These are phyloP conservation scores for Platysternon megacephalum DNA, from an alignment of 2,113 vertebrate species.

Conservation along the genomic window DNA sequence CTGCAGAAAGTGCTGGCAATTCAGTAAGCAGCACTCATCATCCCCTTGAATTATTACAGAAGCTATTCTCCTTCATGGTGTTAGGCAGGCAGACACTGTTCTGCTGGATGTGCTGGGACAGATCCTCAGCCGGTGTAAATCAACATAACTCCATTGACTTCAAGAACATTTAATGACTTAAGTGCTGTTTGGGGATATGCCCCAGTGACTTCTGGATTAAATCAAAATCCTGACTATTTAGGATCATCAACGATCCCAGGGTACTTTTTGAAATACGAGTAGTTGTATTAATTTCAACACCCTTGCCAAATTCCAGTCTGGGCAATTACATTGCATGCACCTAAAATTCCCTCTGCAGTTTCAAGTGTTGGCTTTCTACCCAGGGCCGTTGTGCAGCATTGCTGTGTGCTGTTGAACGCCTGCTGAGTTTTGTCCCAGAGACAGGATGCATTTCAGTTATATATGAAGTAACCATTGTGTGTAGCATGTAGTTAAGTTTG, in stretches of 20 bases:
- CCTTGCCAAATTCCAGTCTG: not conserved
- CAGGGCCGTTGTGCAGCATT: conserved; percentile 1
- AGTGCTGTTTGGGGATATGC: not conserved
- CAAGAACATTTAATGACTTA: not conserved
- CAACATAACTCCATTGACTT: not conserved
- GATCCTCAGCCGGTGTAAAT: not conserved
- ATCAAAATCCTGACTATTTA: conserved; percentile 44
- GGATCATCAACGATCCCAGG: conserved; percentile 34
- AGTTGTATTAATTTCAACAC: not conserved
- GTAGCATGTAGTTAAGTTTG: conserved; percentile 15
- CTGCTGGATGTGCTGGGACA: not conserved
- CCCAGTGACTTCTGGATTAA: not conserved
- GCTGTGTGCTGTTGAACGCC: not conserved
- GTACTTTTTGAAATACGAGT: conserved; percentile 31
- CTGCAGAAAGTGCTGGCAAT: not conserved
- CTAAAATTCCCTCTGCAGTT: not conserved
- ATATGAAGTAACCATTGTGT: conserved; percentile 36
- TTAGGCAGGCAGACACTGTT: not conserved
- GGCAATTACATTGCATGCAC: conserved; percentile 37
- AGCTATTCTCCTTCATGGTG: not conserved
- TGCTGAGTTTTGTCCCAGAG: conserved; percentile 47
- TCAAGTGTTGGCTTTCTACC: not conserved
- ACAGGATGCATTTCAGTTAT: conserved; percentile 41
- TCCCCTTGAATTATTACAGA: not conserved
- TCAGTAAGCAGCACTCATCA: not conserved